Percentiles rank a stretch among this genome's conserved stretches.
phyloP scores from a whole-genome alignment of 2,113 vertebrate genomes.

The Zingel zingel region DNA sequence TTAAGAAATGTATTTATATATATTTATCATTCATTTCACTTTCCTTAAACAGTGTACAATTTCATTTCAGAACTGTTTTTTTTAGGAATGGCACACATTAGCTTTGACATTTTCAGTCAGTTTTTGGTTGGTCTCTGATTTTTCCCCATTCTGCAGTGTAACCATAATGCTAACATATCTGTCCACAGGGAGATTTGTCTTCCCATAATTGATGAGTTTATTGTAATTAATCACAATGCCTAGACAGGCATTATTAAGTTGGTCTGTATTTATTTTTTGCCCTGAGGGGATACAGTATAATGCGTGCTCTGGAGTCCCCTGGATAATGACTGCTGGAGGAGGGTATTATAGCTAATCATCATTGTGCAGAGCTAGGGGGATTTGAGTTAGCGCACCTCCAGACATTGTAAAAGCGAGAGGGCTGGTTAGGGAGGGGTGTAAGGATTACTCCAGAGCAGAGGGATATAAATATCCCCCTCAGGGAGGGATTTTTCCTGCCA shows the following conservation, averaged over 20 bases:
- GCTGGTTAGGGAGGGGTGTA: constrained; percentile 69
- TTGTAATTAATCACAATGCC: constrained; percentile 77
- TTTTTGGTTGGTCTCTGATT: constrained; percentile 18
- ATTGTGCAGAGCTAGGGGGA: constrained; percentile 78
- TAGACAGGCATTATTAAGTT: constrained; percentile 74
- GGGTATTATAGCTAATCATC: constrained; percentile 83
- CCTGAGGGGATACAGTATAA: constrained; percentile 60
- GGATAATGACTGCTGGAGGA: constrained; percentile 77
- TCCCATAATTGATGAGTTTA: constrained; percentile 71
- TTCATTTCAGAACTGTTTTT: not conserved
- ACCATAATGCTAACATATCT: constrained; percentile 41
- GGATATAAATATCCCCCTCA: constrained; percentile 74
- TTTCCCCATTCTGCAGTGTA: constrained; percentile 45
- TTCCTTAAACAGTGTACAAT: not conserved
- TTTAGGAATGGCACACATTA: not conserved
- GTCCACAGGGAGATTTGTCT: constrained; percentile 63
- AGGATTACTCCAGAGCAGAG: constrained; percentile 75
- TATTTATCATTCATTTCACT: not conserved
- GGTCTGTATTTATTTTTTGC: constrained; percentile 76
- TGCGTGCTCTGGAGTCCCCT: constrained; percentile 65
- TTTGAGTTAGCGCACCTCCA: constrained; percentile 82
- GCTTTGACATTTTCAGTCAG: constrained; percentile 15
- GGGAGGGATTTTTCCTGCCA: constrained; percentile 65
- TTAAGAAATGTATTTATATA: no score
- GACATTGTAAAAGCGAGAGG: constrained; percentile 78